Evolutionary conservation across 2,113 vertebrate species (phyloP).

Genomic region (Lipophrys pholis): DNA sequence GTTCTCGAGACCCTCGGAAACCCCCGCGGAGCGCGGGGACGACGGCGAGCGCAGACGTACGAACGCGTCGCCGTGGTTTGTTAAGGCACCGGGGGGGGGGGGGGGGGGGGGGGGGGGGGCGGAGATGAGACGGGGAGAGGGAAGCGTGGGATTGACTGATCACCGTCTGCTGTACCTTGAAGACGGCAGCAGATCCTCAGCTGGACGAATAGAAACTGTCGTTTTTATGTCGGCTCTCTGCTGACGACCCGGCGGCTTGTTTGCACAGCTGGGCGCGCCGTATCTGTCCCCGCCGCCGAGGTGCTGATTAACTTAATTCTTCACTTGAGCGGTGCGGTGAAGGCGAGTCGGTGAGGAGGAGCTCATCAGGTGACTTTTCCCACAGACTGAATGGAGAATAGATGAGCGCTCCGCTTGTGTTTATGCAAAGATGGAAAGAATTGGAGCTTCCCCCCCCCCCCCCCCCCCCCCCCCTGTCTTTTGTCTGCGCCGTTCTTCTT

Average conservation of each 20-base stretch:
- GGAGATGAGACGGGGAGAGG: conserved; percentile 37
- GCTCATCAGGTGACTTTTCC: conserved; percentile 1
- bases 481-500: conserved; percentile 26
- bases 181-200: conserved; percentile 36
- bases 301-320: conserved; percentile 34
- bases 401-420: conserved; percentile 44
- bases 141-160: conserved; percentile 32
- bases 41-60: conserved; percentile 63
- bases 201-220: conserved; percentile 30
- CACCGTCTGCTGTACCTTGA: conserved; percentile 25
- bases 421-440: conserved; percentile 48
- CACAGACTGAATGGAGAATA: too few species aligned
- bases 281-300: conserved; percentile 36
- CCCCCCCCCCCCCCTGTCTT: too few species aligned
- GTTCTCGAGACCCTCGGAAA: conserved; percentile 29
- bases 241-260: conserved; percentile 15
- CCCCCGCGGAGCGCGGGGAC: conserved; percentile 32
- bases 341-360: conserved; percentile 6
- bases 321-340: conserved; percentile 21
- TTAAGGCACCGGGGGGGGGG: conserved; percentile 50
- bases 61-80: conserved; percentile 45
- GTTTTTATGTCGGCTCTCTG: conserved; percentile 13
- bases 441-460: conserved; percentile 18
- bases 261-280: conserved; percentile 53
- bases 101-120: too few species aligned